Percentiles rank a stretch among this genome's conserved stretches.
phyloP scores from a whole-genome alignment of 2,888 invertebrate genomes.

The Phyllotreta cruciferae region DNA sequence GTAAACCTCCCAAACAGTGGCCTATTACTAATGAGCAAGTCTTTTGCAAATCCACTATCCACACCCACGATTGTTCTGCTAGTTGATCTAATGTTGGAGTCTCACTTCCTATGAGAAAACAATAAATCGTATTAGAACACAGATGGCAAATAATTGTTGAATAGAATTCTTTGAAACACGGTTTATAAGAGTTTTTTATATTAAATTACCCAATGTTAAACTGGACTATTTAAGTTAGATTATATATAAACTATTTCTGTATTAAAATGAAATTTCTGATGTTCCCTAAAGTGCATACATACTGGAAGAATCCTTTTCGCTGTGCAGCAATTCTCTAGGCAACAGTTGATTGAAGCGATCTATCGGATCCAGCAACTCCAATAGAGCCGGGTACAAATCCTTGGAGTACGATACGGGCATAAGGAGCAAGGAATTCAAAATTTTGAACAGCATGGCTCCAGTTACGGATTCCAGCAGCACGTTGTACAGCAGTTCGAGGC shows the following conservation, averaged over 20 bases:
- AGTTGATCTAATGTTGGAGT: slow-evolving; percentile 62
- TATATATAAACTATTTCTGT: too few species aligned
- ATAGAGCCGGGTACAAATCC: slow-evolving; percentile 55
- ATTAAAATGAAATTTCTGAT: too few species aligned
- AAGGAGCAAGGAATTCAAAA: slow-evolving; percentile 65
- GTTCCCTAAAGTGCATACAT: too few species aligned
- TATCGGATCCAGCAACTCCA: slow-evolving; percentile 58
- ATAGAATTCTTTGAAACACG: too few species aligned
- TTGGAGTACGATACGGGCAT: slow-evolving; percentile 60
- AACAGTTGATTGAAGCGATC: slow-evolving; percentile 59
- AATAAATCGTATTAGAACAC: slow-evolving; percentile 16
- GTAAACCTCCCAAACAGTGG: slow-evolving; percentile 65
- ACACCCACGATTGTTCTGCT: slow-evolving; percentile 62
- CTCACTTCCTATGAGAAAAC: slow-evolving; percentile 57
- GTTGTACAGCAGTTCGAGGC: slow-evolving; percentile 59
- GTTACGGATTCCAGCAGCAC: slow-evolving; percentile 65
- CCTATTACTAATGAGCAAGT: slow-evolving; percentile 68
- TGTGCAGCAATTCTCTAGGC: slow-evolving; percentile 56
- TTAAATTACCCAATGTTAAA: too few species aligned
- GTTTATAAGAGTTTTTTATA: too few species aligned
- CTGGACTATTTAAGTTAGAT: too few species aligned
- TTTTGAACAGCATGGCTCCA: slow-evolving; percentile 66
- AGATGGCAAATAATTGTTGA: too few species aligned
- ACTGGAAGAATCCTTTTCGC: slow-evolving; percentile 49
- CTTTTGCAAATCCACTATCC: slow-evolving; percentile 68